Percentiles rank a stretch among this genome's conserved stretches.
These are phyloP conservation scores for Sebastes hubbsi DNA, from an alignment of 2,797 vertebrate genomes.

Conservation along the genomic window DNA sequence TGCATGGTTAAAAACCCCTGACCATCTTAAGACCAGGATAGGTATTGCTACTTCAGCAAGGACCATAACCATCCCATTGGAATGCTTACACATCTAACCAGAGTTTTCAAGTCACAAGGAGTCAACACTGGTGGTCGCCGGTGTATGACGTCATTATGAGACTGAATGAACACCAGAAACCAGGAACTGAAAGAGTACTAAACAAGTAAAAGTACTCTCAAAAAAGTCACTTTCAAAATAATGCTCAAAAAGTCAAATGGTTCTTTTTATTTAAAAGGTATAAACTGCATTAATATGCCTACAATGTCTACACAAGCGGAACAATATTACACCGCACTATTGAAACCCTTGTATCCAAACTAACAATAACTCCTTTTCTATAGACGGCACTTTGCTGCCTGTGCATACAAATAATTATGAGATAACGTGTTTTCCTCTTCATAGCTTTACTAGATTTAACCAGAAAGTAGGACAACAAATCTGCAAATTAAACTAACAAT, in stretches of 20 bases:
- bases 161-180: no score
- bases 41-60: no score
- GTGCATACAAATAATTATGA: background rate
- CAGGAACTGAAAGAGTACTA: no score
- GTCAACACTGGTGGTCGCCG: no score
- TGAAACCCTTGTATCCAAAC: background rate
- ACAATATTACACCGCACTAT: background rate
- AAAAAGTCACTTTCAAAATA: background rate
- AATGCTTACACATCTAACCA: no score
- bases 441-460: background rate
- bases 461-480: background rate
- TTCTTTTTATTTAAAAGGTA: background rate
- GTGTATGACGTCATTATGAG: no score
- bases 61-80: no score
- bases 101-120: no score
- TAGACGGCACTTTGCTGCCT: background rate
- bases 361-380: background rate
- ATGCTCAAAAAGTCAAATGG: background rate
- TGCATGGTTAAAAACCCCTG: no score
- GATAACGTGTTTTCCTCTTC: background rate
- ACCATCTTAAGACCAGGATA: no score
- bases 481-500: background rate
- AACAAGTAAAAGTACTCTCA: background rate
- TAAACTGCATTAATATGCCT: background rate
- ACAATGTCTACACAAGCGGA: background rate